These are phyloP conservation scores for Dicranocentrus wangi DNA, from an alignment of 2,888 invertebrate species.

Conservation along the genomic window DNA sequence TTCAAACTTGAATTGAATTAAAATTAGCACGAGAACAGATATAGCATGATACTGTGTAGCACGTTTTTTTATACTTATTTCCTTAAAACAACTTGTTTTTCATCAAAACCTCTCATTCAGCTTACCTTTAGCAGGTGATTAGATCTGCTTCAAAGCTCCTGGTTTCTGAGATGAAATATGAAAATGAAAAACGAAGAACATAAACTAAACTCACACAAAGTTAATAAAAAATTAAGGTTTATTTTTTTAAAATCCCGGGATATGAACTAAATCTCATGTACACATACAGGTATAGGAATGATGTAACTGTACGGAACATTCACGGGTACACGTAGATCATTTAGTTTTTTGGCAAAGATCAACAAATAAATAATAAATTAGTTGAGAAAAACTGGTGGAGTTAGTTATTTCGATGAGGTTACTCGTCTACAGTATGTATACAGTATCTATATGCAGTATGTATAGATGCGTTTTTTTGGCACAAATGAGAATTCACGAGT, in stretches of 20 bases:
- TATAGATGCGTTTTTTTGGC: too few species aligned
- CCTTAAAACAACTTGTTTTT: slow-evolving; percentile 1
- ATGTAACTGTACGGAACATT: too few species aligned
- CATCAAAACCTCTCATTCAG: background rate
- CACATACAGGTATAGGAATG: too few species aligned
- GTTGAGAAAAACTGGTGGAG: background rate
- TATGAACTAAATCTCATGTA: too few species aligned
- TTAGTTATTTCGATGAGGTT: too few species aligned
- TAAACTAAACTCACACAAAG: slow-evolving; percentile 11
- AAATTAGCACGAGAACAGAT: background rate
- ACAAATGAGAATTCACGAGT: slow-evolving; percentile 60
- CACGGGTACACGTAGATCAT: too few species aligned
- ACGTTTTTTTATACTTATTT: background rate
- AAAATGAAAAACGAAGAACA: slow-evolving; percentile 4
- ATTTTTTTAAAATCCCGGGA: too few species aligned
- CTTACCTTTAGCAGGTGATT: slow-evolving; percentile 65
- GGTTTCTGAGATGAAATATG: slow-evolving; percentile 6
- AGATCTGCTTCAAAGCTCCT: slow-evolving; percentile 63
- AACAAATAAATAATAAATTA: slow-evolving; percentile 2
- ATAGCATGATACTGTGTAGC: too few species aligned
- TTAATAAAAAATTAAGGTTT: background rate
- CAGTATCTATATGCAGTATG: too few species aligned
- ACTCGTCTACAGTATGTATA: too few species aligned
- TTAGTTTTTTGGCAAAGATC: slow-evolving; percentile 14
- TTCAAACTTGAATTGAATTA: slow-evolving; percentile 15